Evolutionary conservation across 2,113 vertebrate genomes (phyloP).

Genomic region (Megalops atlanticus): DNA sequence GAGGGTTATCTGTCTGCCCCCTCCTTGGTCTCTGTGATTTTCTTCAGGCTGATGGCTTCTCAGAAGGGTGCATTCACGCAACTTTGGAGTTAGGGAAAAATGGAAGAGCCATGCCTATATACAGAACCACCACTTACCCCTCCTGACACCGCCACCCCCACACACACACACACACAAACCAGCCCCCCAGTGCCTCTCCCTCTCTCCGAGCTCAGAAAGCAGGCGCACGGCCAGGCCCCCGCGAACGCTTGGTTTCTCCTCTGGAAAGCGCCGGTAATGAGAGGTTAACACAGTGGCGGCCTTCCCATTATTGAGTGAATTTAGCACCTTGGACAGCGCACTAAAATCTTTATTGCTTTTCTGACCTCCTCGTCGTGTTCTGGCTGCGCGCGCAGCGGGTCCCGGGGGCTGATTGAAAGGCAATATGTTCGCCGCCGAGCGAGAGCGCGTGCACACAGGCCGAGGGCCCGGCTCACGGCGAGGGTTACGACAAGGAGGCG

Average conservation of each 20-base stretch:
- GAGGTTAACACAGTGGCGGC: constrained; percentile 88
- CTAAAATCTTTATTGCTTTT: constrained; percentile 89
- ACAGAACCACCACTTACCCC: neutral
- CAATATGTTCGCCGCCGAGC: constrained; percentile 81
- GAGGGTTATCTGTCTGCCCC: neutral
- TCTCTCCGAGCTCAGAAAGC: neutral
- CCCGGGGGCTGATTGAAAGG: constrained; percentile 82
- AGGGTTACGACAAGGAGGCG: constrained; percentile 78
- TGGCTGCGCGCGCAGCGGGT: constrained; percentile 77
- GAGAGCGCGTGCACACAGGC: constrained; percentile 62
- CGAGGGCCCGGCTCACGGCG: constrained; percentile 75
- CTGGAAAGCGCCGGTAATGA: constrained; percentile 83
- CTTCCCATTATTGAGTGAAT: constrained; percentile 91
- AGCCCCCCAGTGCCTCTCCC: too few relatives aligned
- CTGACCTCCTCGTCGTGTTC: constrained; percentile 82
- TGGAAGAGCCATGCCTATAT: neutral
- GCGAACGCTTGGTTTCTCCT: constrained; percentile 61
- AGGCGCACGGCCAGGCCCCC: constrained; percentile 42
- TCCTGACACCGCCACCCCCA: neutral
- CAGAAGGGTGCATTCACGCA: neutral
- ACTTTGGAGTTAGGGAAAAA: neutral
- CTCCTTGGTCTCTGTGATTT: neutral
- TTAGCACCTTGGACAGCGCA: constrained; percentile 93
- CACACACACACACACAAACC: neutral
- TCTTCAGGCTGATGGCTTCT: neutral